These are phyloP conservation scores for Philopedon plagiatum DNA, from an alignment of 2,888 invertebrate species.

Conservation along the genomic window DNA sequence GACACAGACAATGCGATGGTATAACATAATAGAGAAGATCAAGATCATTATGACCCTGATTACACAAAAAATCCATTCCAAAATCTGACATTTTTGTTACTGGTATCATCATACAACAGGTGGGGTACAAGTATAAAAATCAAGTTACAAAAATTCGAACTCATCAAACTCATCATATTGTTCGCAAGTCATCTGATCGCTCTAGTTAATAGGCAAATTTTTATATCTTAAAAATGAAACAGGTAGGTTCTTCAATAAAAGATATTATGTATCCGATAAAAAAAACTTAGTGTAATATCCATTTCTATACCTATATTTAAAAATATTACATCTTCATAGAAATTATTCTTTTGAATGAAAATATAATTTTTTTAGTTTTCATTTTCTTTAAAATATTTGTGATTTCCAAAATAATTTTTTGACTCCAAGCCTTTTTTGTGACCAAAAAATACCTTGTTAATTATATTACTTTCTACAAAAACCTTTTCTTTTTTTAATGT, in stretches of 20 bases:
- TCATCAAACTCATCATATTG: not conserved
- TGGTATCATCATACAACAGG: constrained; percentile 6
- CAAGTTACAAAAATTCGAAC: not conserved
- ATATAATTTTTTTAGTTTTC: too few relatives aligned
- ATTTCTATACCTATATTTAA: not conserved
- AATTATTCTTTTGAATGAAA: too few relatives aligned
- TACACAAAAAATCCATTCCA: not conserved
- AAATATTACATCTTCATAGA: not conserved
- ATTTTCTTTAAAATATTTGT: too few relatives aligned
- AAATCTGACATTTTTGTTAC: constrained; percentile 16
- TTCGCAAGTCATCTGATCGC: not conserved
- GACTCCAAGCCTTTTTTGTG: too few relatives aligned
- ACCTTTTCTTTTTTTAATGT: too few relatives aligned
- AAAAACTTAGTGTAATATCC: not conserved
- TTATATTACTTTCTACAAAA: not conserved
- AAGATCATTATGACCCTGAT: constrained; percentile 17
- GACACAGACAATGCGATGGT: not conserved
- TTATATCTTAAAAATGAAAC: constrained; percentile 3
- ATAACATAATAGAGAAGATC: constrained; percentile 64
- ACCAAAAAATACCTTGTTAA: too few relatives aligned
- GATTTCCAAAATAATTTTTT: too few relatives aligned
- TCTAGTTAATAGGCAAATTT: not conserved
- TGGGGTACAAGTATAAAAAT: constrained; percentile 10
- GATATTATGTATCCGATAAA: not conserved
- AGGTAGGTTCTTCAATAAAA: constrained; percentile 4